phyloP scores from a whole-genome alignment of 2,797 vertebrate genomes.

The Sebastes steindachneri region DNA sequence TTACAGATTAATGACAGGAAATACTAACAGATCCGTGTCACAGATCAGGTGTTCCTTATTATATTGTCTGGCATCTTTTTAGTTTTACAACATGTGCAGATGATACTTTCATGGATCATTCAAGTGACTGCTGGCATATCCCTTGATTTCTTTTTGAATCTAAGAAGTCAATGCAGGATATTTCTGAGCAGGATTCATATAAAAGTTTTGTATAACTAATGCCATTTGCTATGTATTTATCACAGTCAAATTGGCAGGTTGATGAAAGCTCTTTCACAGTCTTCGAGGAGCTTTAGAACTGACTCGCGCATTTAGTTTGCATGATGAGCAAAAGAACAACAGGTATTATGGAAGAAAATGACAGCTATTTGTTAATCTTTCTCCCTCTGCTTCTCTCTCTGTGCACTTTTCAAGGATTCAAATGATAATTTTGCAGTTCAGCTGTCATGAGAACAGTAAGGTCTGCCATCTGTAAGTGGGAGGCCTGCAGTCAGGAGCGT shows the following conservation, averaged over 20 bases:
- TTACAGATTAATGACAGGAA: constrained; percentile 47
- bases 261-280: neutral
- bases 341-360: constrained; percentile 18
- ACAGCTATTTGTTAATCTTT: constrained; percentile 7
- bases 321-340: constrained; percentile 20
- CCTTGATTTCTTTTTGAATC: neutral
- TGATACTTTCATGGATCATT: neutral
- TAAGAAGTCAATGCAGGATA: neutral
- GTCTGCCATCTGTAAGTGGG: constrained; percentile 59
- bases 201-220: neutral
- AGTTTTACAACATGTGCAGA: neutral
- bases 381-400: constrained; percentile 4
- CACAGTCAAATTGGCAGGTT: neutral
- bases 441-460: constrained; percentile 42
- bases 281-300: neutral
- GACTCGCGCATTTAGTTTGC: neutral
- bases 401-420: constrained; percentile 41
- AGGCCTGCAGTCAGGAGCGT: constrained; percentile 44
- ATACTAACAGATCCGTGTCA: constrained; percentile 27
- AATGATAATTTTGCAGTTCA: constrained; percentile 44
- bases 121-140: neutral
- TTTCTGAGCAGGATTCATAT: neutral
- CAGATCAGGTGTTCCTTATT: constrained; percentile 1
- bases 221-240: neutral
- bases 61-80: neutral